phyloP scores from a whole-genome alignment of 53 echinoderm and acorn worm species.

The Holothuria scabra region DNA sequence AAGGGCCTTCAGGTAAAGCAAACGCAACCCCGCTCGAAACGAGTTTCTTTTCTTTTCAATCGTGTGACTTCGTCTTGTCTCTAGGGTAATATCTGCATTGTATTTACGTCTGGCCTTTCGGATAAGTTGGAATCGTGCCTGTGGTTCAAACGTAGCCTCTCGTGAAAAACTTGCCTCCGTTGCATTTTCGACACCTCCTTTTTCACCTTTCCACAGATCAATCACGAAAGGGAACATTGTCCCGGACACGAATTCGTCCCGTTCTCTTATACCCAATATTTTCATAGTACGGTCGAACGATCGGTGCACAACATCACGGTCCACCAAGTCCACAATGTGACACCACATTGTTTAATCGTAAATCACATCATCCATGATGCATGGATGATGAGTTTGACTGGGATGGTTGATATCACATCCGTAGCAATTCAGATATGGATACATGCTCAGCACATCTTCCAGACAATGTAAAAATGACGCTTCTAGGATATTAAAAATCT shows the following conservation, averaged over 20 bases:
- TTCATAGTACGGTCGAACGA: background rate
- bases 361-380: background rate
- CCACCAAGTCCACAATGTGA: background rate
- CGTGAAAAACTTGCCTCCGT: background rate
- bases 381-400: conserved; percentile 8
- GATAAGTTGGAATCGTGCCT: background rate
- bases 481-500: background rate
- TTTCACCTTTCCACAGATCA: conserved; percentile 11
- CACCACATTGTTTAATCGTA: conserved; percentile 1
- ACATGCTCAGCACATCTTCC: background rate
- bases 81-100: background rate
- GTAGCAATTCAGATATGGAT: background rate
- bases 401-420: conserved; percentile 2
- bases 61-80: background rate
- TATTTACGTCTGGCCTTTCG: background rate
- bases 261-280: background rate
- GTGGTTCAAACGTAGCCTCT: background rate
- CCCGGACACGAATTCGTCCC: background rate
- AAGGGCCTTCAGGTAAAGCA: background rate
- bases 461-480: conserved; percentile 8
- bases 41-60: conserved; percentile 7
- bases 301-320: conserved; percentile 10
- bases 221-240: background rate
- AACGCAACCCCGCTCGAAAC: background rate
- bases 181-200: background rate